Base-by-base conservation (phyloP, 2,113 vertebrate species). In the Circaetus gallicus region DNA sequence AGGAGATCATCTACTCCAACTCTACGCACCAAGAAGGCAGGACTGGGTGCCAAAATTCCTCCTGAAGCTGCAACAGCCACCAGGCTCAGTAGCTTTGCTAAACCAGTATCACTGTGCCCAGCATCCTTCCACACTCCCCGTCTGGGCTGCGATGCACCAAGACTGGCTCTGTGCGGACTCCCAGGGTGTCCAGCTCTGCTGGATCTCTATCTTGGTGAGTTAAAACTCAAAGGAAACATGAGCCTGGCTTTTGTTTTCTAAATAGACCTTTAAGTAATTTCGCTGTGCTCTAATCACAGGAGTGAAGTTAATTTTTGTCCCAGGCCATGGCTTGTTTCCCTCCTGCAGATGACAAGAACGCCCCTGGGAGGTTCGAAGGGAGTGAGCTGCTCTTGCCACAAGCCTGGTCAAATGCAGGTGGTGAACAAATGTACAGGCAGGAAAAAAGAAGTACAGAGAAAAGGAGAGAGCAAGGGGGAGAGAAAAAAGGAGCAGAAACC, bases 401-500 rank as follows among this genome's bases (percentile, higher is more conserved):
- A 77, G 82, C 62, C 86, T 79, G 73, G 81, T 53, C 0, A 1
- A 82, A 50, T 0, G 10, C 90, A 92, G 67, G 76, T 86, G 89
- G 92, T 5, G 9, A 88, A 21, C 89, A 95, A 95, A 93, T 78
- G 93, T 61, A 76, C 20, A 61, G 82, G 56, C 5, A 0, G 77
- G 45, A 47, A 89, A 40, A 80, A 73, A 91, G 36, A 25, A 72
- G 19, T 4, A 32, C 16, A 70, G 67, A 91, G n/a, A 21, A 32
- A 81, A 61, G 62, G 49, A 84, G 43, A 70, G 61, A 91, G 65
- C 52, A 78, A 89, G 36, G 22, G 53, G 16, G 45, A 49, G 63
- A 90, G 71, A 67, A 83, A 86, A 91, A 91, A 92, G 62, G 53
- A 93, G 62, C n/a, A 80, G 91, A 53, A 95, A 70, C 56, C 56